Percentiles rank a stretch among this genome's conserved stretches.
These are phyloP conservation scores for Myotis planiceps DNA, from an alignment of 2,797 vertebrate species.

Conservation along the genomic window DNA sequence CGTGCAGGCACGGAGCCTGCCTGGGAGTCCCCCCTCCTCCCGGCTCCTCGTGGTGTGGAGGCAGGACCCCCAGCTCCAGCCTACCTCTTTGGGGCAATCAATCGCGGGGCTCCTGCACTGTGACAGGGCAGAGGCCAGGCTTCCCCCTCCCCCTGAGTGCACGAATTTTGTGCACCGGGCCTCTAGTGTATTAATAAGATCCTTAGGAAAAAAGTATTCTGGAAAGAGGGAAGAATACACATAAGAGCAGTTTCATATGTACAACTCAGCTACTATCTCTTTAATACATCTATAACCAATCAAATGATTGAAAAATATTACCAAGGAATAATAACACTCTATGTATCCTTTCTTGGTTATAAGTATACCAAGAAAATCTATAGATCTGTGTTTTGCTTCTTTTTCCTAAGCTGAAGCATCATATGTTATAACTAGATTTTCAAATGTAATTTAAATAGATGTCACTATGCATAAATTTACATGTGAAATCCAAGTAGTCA, in stretches of 20 bases:
- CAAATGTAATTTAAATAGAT: constrained; percentile 38
- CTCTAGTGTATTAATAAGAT: neutral
- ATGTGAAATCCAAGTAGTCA: constrained; percentile 2
- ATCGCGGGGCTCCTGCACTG: too few species aligned
- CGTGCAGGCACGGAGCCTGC: too few species aligned
- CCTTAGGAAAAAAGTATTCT: neutral
- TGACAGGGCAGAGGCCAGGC: too few species aligned
- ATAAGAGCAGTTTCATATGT: neutral
- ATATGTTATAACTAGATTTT: constrained; percentile 47
- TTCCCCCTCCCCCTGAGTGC: rapidly evolving
- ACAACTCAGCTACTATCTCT: neutral
- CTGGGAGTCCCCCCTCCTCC: too few species aligned
- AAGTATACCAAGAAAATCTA: neutral
- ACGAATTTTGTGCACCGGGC: too few species aligned
- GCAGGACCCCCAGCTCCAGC: too few species aligned
- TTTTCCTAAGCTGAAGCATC: constrained; percentile 3
- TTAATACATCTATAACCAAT: neutral
- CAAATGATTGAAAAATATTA: neutral
- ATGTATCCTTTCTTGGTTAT: neutral
- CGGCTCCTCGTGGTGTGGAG: too few species aligned
- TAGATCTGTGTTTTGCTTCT: neutral
- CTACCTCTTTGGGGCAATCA: too few species aligned
- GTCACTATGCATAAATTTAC: constrained; percentile 44
- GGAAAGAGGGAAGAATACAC: neutral
- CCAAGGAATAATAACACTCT: neutral